Evolutionary conservation across 2,797 vertebrate genomes (phyloP).

Genomic region (Gymnoscopelus braueri): DNA sequence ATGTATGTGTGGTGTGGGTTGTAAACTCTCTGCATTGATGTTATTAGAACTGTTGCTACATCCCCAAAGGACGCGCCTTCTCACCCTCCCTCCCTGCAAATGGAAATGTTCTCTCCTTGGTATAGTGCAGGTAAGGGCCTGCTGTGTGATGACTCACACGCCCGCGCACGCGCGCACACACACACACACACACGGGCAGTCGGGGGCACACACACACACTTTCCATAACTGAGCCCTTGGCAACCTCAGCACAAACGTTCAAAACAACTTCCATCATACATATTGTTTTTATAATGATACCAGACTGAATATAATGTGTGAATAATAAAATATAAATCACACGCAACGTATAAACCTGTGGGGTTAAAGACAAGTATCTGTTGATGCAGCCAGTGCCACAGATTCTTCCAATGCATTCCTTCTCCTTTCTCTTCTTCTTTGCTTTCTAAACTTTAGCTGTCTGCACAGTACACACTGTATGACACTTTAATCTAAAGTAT

Average conservation of each 20-base stretch:
- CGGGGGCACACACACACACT: conserved; percentile 30
- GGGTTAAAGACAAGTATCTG: too few relatives aligned
- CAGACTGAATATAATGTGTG: too few relatives aligned
- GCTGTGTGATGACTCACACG: conserved; percentile 39
- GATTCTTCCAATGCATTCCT: too few relatives aligned
- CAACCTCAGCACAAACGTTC: neutral
- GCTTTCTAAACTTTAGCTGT: too few relatives aligned
- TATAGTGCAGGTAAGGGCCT: conserved; percentile 55
- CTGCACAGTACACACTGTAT: too few relatives aligned
- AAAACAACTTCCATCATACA: too few relatives aligned
- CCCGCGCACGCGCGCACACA: neutral
- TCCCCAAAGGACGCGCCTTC: conserved; percentile 33
- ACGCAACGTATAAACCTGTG: too few relatives aligned
- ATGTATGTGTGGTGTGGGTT: neutral
- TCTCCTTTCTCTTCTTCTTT: too few relatives aligned
- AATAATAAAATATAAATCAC: too few relatives aligned
- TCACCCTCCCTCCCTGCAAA: neutral
- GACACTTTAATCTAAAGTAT: too few relatives aligned
- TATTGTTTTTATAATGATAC: too few relatives aligned
- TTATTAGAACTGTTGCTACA: neutral
- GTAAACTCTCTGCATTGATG: neutral
- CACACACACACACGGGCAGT: neutral
- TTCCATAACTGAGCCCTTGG: conserved; percentile 45
- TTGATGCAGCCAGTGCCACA: too few relatives aligned
- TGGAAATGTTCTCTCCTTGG: conserved; percentile 7